These are phyloP conservation scores for Asarcornis scutulata DNA, from an alignment of 2,113 vertebrate genomes.

Conservation along the genomic window DNA sequence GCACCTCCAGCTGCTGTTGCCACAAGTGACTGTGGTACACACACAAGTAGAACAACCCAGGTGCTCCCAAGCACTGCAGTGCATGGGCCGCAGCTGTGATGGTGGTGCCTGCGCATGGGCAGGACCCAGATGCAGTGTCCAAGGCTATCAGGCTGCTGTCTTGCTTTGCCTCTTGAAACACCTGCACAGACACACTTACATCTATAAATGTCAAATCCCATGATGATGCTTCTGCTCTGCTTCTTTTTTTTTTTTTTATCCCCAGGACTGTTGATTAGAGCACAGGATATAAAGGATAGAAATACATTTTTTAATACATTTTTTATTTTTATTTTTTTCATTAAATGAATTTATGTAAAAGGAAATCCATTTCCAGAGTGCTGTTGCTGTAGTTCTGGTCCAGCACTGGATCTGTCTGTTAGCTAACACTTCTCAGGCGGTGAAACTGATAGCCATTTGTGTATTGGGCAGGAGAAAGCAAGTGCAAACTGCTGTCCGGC, in stretches of 20 bases:
- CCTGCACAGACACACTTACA: accelerated
- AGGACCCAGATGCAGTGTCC: accelerated
- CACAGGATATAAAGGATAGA: background rate
- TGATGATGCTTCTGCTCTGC: background rate
- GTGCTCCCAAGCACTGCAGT: accelerated
- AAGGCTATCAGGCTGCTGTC: accelerated
- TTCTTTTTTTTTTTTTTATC: no score
- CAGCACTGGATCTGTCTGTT: accelerated
- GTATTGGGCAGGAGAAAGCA: accelerated
- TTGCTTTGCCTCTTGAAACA: background rate
- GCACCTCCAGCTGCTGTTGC: background rate
- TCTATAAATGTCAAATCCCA: background rate
- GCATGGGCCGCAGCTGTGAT: background rate
- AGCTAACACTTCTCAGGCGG: accelerated
- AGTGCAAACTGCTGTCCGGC: background rate
- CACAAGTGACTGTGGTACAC: background rate
- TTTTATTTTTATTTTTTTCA: background rate
- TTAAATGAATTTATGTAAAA: accelerated
- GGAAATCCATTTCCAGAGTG: background rate
- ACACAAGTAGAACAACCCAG: accelerated
- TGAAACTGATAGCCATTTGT: no score
- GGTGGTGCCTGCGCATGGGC: background rate
- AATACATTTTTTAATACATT: background rate
- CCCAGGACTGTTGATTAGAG: background rate
- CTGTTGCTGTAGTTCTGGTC: background rate